phyloP scores from a whole-genome alignment of 2,113 vertebrate genomes.

The Zosterops japonicus region DNA sequence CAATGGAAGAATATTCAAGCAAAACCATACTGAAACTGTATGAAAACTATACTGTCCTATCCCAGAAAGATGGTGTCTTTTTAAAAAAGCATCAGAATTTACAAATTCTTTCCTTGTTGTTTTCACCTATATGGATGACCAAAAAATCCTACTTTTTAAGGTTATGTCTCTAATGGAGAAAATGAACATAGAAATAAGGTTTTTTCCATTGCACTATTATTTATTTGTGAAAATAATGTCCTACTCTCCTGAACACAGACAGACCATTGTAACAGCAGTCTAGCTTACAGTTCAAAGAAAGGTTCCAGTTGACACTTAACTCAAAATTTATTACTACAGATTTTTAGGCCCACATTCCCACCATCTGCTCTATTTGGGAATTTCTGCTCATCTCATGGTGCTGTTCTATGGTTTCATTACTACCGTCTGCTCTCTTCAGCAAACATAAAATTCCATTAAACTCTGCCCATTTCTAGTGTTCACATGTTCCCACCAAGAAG shows the following conservation, averaged over 20 bases:
- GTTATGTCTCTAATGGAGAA: background rate
- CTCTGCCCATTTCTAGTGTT: background rate
- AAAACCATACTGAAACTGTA: background rate
- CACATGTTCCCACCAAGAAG: background rate
- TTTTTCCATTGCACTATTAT: background rate
- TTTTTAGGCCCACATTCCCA: background rate
- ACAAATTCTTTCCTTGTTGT: background rate
- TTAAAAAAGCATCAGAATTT: background rate
- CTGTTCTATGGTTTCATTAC: background rate
- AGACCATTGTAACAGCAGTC: background rate
- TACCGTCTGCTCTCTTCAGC: background rate
- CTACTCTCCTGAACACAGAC: background rate
- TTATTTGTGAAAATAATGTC: background rate
- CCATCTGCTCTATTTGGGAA: background rate
- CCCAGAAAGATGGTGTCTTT: background rate
- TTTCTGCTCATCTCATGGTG: background rate
- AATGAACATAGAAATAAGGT: rapidly evolving
- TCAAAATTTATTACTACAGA: background rate
- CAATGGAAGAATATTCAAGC: background rate
- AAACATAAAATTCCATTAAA: background rate
- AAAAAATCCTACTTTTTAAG: background rate
- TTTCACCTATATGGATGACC: background rate
- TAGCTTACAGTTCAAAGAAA: background rate
- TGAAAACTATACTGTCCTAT: background rate
- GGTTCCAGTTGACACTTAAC: background rate